Base-by-base conservation (phyloP, 2,888 invertebrate genomes). In the Acleris emargana region DNA sequence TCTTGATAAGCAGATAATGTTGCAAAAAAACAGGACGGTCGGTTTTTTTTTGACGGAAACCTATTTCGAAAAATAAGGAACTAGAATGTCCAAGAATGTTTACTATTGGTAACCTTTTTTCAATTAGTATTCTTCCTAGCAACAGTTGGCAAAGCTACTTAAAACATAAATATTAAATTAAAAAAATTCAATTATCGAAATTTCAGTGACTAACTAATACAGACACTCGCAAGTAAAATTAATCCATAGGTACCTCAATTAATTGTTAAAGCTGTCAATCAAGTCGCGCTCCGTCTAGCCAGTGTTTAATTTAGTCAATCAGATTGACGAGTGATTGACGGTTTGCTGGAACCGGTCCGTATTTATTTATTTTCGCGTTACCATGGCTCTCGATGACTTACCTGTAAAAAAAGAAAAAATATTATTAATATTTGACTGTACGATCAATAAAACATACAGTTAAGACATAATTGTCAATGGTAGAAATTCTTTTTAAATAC, bases 211-310 rank as follows among this genome's bases (percentile, higher is more conserved):
- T 71, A 49, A 59, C 67, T 57, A 47, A 72, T 60, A 71, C 62
- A 72, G 70, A 70, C 76, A 76, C 74, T 62, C 77, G 78, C 84
- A 85, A 86, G 86, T 86, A 84, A 86, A 64, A 85, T 82, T 81
- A 80, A 78, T 77, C 77, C 75, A 79, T 69, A n/a, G n/a, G n/a
- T n/a, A 72, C 75, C 89, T 88, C 89, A 89, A 89, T 90, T 89
- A 89, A 80, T 76, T 77, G 76, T 80, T 82, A 87, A 89, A 87
- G 78, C 80, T 83, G 88, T 88, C 89, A 87, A 83, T 90, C 89
- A 87, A 57, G 71, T 60, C 64, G 45, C n/a, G 16, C 49, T 69
- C 75, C 67, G 69, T 75, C 76, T 38, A 38, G 20, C 49, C 51
- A 7, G 55, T 20, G 22, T 18, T 51, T 53, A 55, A 66, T 51